Base-by-base conservation (phyloP, 2,888 invertebrate genomes). In the Odontocerum albicorne region DNA sequence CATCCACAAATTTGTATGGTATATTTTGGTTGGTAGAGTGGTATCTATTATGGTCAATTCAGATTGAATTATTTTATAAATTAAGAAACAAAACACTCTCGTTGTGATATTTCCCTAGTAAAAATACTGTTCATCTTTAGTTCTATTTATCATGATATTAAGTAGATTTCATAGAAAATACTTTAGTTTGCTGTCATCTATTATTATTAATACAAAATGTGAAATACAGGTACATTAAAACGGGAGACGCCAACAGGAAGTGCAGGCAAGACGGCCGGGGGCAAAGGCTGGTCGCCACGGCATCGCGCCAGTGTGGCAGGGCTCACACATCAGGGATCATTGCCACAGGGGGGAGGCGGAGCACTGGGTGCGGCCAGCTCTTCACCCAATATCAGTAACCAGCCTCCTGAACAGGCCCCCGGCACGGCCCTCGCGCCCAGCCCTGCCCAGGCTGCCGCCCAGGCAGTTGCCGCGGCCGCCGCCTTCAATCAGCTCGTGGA, bases 331-430 rank as follows among this genome's bases (percentile, higher is more conserved):
- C 59, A 59, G 46, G 43, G 44, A 4, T 57, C 61, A 2, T 31
- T 59, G 21, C 57, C 57, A 6, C 63, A 69, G 70, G 70, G 8
- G 56, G 62, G 53, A 16, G 32, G 19, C 19, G 51, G 47, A 4
- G 20, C 43, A 6, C 39, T 49, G 32, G 57, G 53, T 1, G 54
- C 55, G n/a, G 60, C 61, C 6, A 49, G 51, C 3, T 60, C 60
- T 15, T 54, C 60, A 2, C 60, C 60, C 22, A 57, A 60, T 33
- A 60, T 60, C 17, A 15, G 42, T 2, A 17, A 17, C 7, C 16
- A 40, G 20, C 4, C 21, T 21, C 40, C 51, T n/a, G 43, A 33
- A n/a, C 51, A 43, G 13, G 49, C 20, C 16, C 4, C 13, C 12
- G 20, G n/a, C n/a, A n/a, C n/a, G n/a, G n/a, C n/a, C n/a, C n/a